Evolutionary conservation across 2,113 vertebrate genomes (phyloP).

Genomic region (Antechinus flavipes): DNA sequence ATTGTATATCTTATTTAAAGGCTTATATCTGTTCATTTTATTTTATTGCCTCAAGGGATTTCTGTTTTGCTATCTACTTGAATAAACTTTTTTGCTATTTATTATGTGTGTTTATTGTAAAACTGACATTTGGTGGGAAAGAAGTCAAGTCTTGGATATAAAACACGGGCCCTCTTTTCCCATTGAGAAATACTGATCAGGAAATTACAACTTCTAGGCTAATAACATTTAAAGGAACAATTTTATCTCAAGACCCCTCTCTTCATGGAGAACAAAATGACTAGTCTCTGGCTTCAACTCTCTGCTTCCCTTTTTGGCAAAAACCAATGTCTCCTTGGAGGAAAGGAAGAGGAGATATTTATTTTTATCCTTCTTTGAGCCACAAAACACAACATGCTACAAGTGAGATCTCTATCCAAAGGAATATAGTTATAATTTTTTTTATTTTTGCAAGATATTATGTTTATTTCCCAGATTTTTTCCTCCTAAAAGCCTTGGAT

Average conservation of each 20-base stretch:
- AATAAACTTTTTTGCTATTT: not conserved
- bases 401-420: not conserved
- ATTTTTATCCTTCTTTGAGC: not conserved
- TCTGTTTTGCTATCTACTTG: not conserved
- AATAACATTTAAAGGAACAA: not conserved
- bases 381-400: not conserved
- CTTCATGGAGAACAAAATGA: not conserved
- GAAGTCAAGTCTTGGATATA: not conserved
- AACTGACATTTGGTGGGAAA: not conserved
- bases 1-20: not conserved
- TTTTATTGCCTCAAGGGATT: not conserved
- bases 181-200: not conserved
- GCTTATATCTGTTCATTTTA: not conserved
- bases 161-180: not conserved
- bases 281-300: not conserved
- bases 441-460: not conserved
- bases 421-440: not conserved
- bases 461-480: not conserved
- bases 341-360: not conserved
- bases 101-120: not conserved
- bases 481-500: not conserved
- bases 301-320: not conserved
- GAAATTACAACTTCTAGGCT: not conserved
- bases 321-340: not conserved
- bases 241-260: not conserved